Base-by-base conservation (phyloP, 2,113 vertebrate species). In the Dicerorhinus sumatrensis region DNA sequence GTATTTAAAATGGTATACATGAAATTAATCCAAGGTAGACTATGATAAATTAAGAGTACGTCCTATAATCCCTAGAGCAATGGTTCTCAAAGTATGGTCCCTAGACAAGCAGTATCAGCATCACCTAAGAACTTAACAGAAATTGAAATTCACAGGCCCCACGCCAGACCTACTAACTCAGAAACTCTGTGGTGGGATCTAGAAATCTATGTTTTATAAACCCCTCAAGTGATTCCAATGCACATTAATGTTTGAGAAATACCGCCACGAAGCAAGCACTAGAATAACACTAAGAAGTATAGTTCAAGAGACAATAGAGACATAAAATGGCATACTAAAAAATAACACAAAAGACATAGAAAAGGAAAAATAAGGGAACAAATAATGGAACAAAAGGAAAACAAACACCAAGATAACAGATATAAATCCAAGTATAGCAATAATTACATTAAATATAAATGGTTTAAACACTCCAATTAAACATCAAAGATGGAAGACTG, bases 361-460 rank as follows among this genome's bases (percentile, higher is more conserved):
- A 86, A 75, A 72, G 27, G 12, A 72, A 90, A 96, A 63, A 39
- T 3, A 54, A 48, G 17, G 6, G 25, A 88, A 62, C 36, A 84
- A 83, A 39, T 75, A 85, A 88, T 29, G 56, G 42, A 85, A 91
- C 23, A 65, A 56, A 95, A 89, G 56, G 39, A 69, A 93, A 89
- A 81, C 16, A 88, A 89, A 83, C n/a, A 62, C 1, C 18, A 67
- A 75, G 9, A 5, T 11, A 46, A 91, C 31, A 88, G 33, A 62
- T 42, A 79, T 2, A 67, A 93, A 51, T 14, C 16, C 48, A 96
- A 83, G 11, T 46, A 81, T 0, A 76, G 36, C 51, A 81, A 65
- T 17, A 82, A 33, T 72, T 69, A 65, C 3, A 95, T 72, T 96
- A 94, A 96, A 80, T 75, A 3, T 92, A 97, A 98, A 89, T 33